Base-by-base conservation (phyloP, 1,140 invertebrate species). In the Rhyacophila brunnea region DNA sequence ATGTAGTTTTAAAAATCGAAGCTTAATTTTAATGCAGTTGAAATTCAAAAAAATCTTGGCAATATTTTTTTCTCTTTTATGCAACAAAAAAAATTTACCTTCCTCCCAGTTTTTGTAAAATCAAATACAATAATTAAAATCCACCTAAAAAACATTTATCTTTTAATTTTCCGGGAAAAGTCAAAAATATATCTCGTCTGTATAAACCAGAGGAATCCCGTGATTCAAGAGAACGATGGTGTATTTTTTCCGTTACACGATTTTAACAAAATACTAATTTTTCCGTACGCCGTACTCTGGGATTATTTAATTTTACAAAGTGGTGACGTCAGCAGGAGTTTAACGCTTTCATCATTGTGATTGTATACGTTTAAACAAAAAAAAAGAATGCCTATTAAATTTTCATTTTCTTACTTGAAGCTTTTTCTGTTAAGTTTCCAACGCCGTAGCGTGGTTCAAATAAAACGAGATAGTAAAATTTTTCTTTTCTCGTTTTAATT, bases 301-400 rank as follows among this genome's bases (percentile, higher is more conserved):
- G 43, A 45, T 45, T 45, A 45, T 45, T 17, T 45, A 15, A 45
- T 45, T 45, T 45, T 17, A 20, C 14, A 17, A 15, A 45, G 43
- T 45, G 43, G 43, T 45, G 11, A 45, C 18, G 18, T 19, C 43
- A 45, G 43, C 38, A 40, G 38, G 15, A 45, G 10, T 45, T 17
- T 45, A 45, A 19, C 13, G 14, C 17, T 45, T 45, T 17, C 43
- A 17, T 19, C 18, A 20, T 45, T 45, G 18, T 45, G 18, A 17
- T 45, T 11, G 13, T 45, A 11, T 45, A 15, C 15, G 38, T 9
- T 28, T 19, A 45, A 20, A 15, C 4, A 13, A 20, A 11, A 17
- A 45, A 45, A 45, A 45, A 11, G 5, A 19, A 45, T 17, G 18
- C 14, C 43, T 45, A 45, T 45, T 45, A 45, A 45, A 45, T 45